Base-by-base conservation (phyloP, 2,797 vertebrate species). In the Dermochelys coriacea region DNA sequence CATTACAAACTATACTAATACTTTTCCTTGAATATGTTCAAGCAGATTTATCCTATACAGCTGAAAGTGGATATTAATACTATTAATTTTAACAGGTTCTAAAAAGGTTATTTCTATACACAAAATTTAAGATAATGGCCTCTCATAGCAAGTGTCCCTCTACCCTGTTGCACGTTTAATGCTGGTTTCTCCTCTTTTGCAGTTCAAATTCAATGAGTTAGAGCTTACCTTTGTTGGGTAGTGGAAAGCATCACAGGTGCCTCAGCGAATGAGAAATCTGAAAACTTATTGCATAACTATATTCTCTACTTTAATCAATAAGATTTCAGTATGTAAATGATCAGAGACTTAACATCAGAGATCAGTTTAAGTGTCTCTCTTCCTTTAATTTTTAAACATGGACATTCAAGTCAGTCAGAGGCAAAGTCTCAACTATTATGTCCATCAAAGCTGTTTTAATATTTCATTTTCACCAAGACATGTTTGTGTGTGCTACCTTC, bases 231-330 rank as follows among this genome's bases (percentile, higher is more conserved):
- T 79, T 9, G 34, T 19, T 64, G 50, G 8, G 21, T 23, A 29
- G 68, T 84, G 78, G 49, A 49, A 87, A 75, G 80, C 55, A 78
- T 49, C 61, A 50, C 88, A 86, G 25, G 68, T 90, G 85, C 91
- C 90, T 95, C 97, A 95, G 84, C 96, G 96, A 93, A 95, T 0
- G 2, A 93, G 85, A 82, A 54, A 78, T 12, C 71, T 19, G 71
- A 55, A 78, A 80, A 85, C 71, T 51, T 0, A 0, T 79, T 83
- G 74, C 8, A 0, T 82, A 91, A 96, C 89, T 90, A 86, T 52
- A 86, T 27, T 4, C 0, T 37, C 87, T 41, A 50, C 80, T 52
- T 81, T 27, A 50, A 52, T 87, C 81, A 77, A 8, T 0, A 68
- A 12, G 71, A 89, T 34, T 0, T 0, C 64, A 51, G 52, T 31